Evolutionary conservation across 2,888 invertebrate species (phyloP).

Genomic region (Standfussiana lucernea): DNA sequence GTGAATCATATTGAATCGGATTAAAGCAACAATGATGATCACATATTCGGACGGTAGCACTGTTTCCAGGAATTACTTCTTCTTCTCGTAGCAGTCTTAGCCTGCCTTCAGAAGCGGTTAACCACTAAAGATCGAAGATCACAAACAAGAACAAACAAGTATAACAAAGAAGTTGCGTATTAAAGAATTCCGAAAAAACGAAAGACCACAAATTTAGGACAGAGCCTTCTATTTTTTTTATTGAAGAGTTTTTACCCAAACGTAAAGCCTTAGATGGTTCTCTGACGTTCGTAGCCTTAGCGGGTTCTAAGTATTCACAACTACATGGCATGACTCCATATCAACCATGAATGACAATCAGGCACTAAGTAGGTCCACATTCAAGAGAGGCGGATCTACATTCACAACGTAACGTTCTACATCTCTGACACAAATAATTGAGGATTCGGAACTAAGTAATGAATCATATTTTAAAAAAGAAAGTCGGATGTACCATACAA

Average conservation of each 20-base stretch:
- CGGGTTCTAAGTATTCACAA: slow-evolving; percentile 35
- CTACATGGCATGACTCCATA: slow-evolving; percentile 46
- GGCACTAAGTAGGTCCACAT: slow-evolving; percentile 39
- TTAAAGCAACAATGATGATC: background rate
- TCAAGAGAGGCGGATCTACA: slow-evolving; percentile 58
- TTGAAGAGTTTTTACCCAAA: slow-evolving; percentile 41
- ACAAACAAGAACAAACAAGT: too few species aligned
- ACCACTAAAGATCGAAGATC: background rate
- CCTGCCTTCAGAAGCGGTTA: too few species aligned
- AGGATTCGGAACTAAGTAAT: slow-evolving; percentile 48
- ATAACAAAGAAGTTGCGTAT: background rate
- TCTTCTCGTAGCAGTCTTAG: background rate
- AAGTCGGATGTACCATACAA: slow-evolving; percentile 52
- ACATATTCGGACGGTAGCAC: background rate
- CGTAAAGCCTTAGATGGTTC: slow-evolving; percentile 43
- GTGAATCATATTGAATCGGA: slow-evolving; percentile 29
- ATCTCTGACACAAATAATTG: slow-evolving; percentile 57
- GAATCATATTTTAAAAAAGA: slow-evolving; percentile 61
- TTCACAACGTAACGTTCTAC: slow-evolving; percentile 34
- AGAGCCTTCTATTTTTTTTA: slow-evolving; percentile 19
- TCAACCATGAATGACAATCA: slow-evolving; percentile 52
- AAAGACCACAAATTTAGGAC: background rate
- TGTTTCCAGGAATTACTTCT: slow-evolving; percentile 1
- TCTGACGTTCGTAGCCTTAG: slow-evolving; percentile 44
- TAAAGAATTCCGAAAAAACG: background rate